Conservation (phyloP, 2,113 vertebrate species). For the Puma concolor region DNA sequence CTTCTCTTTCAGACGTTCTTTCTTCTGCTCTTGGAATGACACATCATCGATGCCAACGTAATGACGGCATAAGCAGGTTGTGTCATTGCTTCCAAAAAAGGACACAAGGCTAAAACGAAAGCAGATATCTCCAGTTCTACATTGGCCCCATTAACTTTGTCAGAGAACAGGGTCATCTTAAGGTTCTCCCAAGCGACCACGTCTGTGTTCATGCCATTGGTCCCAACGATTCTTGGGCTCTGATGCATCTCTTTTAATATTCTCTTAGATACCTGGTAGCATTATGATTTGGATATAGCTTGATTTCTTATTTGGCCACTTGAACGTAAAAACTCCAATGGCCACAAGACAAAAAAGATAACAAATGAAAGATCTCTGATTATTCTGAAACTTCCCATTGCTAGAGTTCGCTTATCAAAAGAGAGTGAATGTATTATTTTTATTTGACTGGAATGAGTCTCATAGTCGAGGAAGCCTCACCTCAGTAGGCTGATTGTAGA, state of each 20-base stretch:
- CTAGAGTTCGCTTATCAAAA: conserved; percentile 34
- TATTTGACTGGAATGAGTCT: background rate
- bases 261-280: background rate
- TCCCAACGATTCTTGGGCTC: background rate
- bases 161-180: background rate
- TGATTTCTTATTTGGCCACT: conserved; percentile 54
- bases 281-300: background rate
- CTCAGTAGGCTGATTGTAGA: rapidly evolving
- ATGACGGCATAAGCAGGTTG: background rate
- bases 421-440: background rate
- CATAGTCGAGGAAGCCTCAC: background rate
- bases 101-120: background rate
- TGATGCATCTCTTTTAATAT: conserved; percentile 17
- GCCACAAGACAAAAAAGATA: background rate
- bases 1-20: conserved; percentile 37
- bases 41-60: background rate
- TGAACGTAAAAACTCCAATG: conserved; percentile 55
- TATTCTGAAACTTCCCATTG: background rate
- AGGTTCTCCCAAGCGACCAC: background rate
- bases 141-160: background rate
- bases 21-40: conserved; percentile 7
- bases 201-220: background rate
- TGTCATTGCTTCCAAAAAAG: background rate
- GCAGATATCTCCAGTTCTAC: background rate
- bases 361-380: background rate